A percentile compares a stretch with the other conserved stretches of the same genome.
These are phyloP conservation scores for Sebastes steindachneri DNA, from an alignment of 2,797 vertebrate genomes.

Conservation along the genomic window DNA sequence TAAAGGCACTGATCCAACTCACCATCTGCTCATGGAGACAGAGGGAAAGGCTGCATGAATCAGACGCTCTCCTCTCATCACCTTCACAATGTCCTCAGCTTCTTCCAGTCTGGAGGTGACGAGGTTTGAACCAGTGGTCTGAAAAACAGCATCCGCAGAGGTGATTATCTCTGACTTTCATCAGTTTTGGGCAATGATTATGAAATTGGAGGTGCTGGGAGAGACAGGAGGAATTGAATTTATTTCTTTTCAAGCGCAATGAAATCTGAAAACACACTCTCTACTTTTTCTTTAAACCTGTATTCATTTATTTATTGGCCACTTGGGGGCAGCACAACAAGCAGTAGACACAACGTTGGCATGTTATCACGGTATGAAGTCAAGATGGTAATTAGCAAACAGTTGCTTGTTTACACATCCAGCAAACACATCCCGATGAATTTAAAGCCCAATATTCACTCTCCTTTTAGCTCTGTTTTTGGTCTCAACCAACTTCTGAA, in stretches of 20 bases:
- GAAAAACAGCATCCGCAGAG: constrained; percentile 1
- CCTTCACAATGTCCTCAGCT: constrained; percentile 41
- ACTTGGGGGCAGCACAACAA: not conserved
- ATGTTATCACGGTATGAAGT: not conserved
- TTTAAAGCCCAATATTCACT: not conserved
- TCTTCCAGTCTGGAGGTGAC: constrained; percentile 16
- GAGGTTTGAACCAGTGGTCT: constrained; percentile 12
- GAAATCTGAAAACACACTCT: not conserved
- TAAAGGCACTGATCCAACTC: constrained; percentile 47
- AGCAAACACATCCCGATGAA: not conserved
- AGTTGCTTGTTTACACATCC: not conserved
- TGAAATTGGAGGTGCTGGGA: constrained; percentile 21
- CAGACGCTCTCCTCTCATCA: constrained; percentile 24
- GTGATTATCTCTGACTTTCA: constrained; percentile 45
- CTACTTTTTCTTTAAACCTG: not conserved
- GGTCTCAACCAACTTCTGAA: not conserved
- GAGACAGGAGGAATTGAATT: not conserved
- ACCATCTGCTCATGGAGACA: constrained; percentile 53
- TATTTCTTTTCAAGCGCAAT: not conserved
- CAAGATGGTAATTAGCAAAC: not conserved
- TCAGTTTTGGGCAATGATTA: constrained; percentile 24
- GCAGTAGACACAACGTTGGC: not conserved
- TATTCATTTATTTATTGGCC: not conserved
- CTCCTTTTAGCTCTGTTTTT: not conserved
- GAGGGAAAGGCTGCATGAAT: constrained; percentile 27